Percentiles rank a stretch among this genome's conserved stretches.
Evolutionary conservation across 2,888 invertebrate genomes (phyloP).

Genomic region (Gandaritis pyraliata): DNA sequence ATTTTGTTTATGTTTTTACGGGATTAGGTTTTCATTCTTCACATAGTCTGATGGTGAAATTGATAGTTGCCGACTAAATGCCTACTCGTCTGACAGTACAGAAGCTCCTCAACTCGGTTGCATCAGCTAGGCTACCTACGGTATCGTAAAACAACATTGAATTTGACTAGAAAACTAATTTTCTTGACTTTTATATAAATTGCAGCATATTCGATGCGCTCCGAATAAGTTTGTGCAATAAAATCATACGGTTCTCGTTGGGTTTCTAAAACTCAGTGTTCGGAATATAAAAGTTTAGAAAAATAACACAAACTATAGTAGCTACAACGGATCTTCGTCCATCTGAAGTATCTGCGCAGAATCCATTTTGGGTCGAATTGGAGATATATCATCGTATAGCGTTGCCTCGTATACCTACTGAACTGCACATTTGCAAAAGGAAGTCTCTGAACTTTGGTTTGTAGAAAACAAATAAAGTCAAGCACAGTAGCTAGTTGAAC

Average conservation of each 20-base stretch:
- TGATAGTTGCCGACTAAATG: background rate
- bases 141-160: slow-evolving; percentile 24
- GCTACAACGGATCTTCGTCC: too few relatives aligned
- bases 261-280: background rate
- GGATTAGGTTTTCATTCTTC: too few relatives aligned
- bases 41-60: too few relatives aligned
- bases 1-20: too few relatives aligned
- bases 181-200: slow-evolving; percentile 16
- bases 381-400: too few relatives aligned
- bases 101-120: slow-evolving; percentile 3
- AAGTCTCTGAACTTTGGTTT: too few relatives aligned
- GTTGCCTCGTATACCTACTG: too few relatives aligned
- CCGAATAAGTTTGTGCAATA: slow-evolving; percentile 17
- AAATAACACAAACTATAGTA: background rate
- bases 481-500: too few relatives aligned
- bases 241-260: slow-evolving; percentile 1
- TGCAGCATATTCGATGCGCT: slow-evolving; percentile 17
- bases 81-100: background rate
- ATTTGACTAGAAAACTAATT: slow-evolving; percentile 24
- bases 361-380: too few relatives aligned
- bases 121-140: slow-evolving; percentile 18
- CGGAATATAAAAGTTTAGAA: background rate
- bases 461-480: too few relatives aligned
- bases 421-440: too few relatives aligned
- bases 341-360: too few relatives aligned